These are phyloP conservation scores for Sebastes paucispinis DNA, from an alignment of 2,797 vertebrate species.

Conservation along the genomic window DNA sequence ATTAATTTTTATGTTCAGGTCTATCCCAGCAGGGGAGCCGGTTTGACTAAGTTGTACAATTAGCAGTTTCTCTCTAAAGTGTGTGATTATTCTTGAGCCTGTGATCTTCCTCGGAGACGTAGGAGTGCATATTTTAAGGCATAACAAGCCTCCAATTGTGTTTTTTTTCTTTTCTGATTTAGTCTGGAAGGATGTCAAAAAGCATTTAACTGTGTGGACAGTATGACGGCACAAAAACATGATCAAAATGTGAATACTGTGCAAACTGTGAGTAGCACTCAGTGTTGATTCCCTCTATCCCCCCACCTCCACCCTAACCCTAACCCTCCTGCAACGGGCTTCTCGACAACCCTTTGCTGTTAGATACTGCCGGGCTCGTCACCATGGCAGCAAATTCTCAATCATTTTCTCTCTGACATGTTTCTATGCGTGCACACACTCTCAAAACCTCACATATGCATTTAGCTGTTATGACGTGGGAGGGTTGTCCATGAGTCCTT, in stretches of 20 bases:
- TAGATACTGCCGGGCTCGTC: conserved; percentile 83
- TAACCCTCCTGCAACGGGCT: too few relatives aligned
- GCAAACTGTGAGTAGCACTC: conserved; percentile 6
- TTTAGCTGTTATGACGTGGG: conserved; percentile 57
- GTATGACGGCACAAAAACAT: not conserved
- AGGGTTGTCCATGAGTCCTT: conserved; percentile 62
- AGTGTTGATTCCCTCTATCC: conserved; percentile 28
- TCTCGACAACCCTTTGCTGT: conserved; percentile 80
- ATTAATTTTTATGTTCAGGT: not conserved
- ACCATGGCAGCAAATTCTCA: conserved; percentile 84
- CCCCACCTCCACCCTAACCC: conserved; percentile 23
- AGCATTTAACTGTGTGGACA: not conserved
- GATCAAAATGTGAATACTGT: conserved; percentile 21
- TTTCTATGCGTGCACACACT: conserved; percentile 27
- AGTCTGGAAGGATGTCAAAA: not conserved
- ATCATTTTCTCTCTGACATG: conserved; percentile 70
- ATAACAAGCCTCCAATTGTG: not conserved
- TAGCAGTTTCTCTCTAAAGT: not conserved
- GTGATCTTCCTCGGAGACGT: not conserved
- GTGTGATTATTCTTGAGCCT: not conserved
- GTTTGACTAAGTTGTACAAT: conserved; percentile 7
- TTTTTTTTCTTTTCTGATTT: not conserved
- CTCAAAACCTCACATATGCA: conserved; percentile 20
- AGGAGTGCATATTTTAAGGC: not conserved
- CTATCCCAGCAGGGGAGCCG: not conserved